Percentiles rank a stretch among this genome's conserved stretches.
Conservation (phyloP, 2,113 vertebrate species). For the Nipponia nippon region DNA sequence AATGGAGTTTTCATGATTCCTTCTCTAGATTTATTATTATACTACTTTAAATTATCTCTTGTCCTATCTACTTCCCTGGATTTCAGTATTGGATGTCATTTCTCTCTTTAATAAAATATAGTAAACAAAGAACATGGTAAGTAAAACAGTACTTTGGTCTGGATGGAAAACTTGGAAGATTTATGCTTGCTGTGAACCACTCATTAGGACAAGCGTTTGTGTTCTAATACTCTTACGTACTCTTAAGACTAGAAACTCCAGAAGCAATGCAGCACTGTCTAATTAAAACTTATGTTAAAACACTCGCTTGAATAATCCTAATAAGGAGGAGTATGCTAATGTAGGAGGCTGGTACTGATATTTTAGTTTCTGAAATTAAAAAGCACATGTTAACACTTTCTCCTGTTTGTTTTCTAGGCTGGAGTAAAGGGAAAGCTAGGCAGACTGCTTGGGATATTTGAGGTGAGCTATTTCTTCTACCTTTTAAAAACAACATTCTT, state of each 20-base stretch:
- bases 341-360: background rate
- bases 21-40: background rate
- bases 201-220: background rate
- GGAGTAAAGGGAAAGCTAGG: constrained; percentile 95
- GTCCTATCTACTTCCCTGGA: background rate
- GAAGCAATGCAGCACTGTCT: background rate
- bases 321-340: background rate
- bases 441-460: constrained; percentile 95
- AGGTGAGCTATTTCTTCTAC: constrained; percentile 81
- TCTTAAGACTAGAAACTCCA: background rate
- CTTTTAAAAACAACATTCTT: background rate
- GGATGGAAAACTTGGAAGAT: background rate
- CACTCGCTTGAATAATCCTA: background rate
- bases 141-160: background rate
- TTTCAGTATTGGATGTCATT: background rate
- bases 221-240: background rate
- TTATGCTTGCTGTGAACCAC: background rate
- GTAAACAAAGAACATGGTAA: background rate
- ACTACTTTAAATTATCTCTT: background rate
- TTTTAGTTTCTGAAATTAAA: background rate
- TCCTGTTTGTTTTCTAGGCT: constrained; percentile 78
- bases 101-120: background rate
- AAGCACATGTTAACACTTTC: background rate
- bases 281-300: background rate
- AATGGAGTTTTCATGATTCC: background rate